Evolutionary conservation across 2,797 vertebrate genomes (phyloP).

Genomic region (Coluber constrictor): DNA sequence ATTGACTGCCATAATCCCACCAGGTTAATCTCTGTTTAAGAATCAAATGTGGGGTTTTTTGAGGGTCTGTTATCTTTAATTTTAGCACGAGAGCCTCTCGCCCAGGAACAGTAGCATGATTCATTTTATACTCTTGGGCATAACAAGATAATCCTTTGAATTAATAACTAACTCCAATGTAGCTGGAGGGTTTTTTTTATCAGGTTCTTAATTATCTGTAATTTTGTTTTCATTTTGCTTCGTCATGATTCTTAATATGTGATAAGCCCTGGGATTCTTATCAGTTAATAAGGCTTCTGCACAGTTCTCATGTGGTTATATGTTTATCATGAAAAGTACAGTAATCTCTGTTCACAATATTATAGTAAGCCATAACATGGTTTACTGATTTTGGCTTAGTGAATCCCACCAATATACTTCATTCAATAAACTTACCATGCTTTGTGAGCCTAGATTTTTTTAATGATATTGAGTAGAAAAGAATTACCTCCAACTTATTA

Average conservation of each 20-base stretch:
- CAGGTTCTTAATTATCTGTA: neutral
- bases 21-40: neutral
- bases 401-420: neutral
- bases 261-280: neutral
- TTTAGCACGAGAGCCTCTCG: neutral
- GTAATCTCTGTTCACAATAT: neutral
- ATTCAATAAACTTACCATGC: neutral
- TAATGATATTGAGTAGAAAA: neutral
- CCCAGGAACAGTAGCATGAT: neutral
- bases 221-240: neutral
- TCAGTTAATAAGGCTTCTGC: neutral
- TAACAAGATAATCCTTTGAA: neutral
- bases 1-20: neutral
- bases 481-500: neutral
- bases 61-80: neutral
- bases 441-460: neutral
- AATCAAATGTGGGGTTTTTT: neutral
- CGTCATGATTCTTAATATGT: neutral
- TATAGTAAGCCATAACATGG: neutral
- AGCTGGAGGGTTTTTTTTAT: neutral
- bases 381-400: neutral
- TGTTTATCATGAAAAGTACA: neutral
- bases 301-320: neutral
- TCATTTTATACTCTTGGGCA: neutral
- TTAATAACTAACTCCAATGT: neutral